Evolutionary conservation across 2,113 vertebrate species (phyloP), one percentile per base, ranked within the genome.

Genomic region (Suricata suricatta): DNA sequence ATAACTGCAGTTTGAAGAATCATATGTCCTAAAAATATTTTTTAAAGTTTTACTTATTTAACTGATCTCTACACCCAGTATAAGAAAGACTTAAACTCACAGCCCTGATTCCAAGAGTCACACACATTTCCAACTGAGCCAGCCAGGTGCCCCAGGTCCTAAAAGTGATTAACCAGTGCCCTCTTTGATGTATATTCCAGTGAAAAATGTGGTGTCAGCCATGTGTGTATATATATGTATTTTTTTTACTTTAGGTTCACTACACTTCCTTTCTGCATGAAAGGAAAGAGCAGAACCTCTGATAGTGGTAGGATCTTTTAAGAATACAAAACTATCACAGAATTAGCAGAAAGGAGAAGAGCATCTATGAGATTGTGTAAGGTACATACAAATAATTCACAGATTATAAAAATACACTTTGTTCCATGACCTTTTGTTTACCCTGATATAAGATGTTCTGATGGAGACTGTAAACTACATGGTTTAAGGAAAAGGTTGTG

Each of bases 301-400:
- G 63, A 84, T 23, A 33, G 54, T 19, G 10, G 5, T 44, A 71
- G 31, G 54, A 5, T 1, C 29, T 71, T 88, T 71, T 93, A 79
- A 93, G 44, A 91, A 66, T 88, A 29, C 31, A 76, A 94, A 69
- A 38, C 0, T 31, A 14, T 11, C 76, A 35, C 3, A 71, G 23
- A 96, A 83, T 88, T 38, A 85, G 44, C 85, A 95, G 86, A 85
- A 52, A 92, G 52, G 68, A 66, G 35, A 92, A 66, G 44, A 90
- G 35, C 15, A 60, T 84, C 7, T 44, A 4, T 74, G 52, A 85
- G 7, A 44, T 57, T 76, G 11, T 64, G 3, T 93, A 79, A 79
- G 19, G 17, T 80, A 0, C 77, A 52, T 88, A n/a, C n/a, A 87
- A 54, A 54, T 90, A 79, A 81, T 71, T 88, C 31, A 74, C 25